Conservation (phyloP, 2,113 vertebrate genomes). For the Stegastes partitus region DNA sequence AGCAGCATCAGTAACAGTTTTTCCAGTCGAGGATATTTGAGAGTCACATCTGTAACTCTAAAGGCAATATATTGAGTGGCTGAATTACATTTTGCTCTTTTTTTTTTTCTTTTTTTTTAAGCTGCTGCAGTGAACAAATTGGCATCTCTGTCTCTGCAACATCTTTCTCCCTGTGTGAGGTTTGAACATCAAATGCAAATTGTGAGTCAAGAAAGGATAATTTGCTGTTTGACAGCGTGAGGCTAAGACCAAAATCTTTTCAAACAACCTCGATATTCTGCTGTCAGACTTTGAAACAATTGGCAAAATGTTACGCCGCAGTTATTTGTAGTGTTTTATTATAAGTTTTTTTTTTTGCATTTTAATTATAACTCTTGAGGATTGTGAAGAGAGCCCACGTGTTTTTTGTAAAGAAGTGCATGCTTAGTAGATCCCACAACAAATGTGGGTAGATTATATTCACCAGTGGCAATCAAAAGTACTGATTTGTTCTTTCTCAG, state of each 20-base stretch:
- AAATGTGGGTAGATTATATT: too few species aligned
- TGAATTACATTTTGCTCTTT: constrained; percentile 5
- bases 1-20: constrained; percentile 25
- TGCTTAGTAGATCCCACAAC: too few species aligned
- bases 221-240: constrained; percentile 39
- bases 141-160: not conserved
- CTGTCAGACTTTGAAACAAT: constrained; percentile 25
- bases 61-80: constrained; percentile 19
- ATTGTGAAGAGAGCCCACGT: not conserved
- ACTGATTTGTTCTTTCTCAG: too few species aligned
- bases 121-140: constrained; percentile 32
- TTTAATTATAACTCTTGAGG: not conserved
- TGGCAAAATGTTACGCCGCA: not conserved
- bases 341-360: not conserved
- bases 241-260: constrained; percentile 30
- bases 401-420: too few species aligned
- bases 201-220: constrained; percentile 32
- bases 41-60: constrained; percentile 32
- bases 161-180: constrained; percentile 8
- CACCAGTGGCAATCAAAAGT: too few species aligned
- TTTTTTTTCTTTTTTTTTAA: too few species aligned
- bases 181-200: constrained; percentile 27
- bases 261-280: constrained; percentile 24
- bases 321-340: not conserved
- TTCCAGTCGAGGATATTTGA: constrained; percentile 32